These are phyloP conservation scores for Ischnus inquisitorius DNA, from an alignment of 2,888 invertebrate genomes.

Conservation along the genomic window DNA sequence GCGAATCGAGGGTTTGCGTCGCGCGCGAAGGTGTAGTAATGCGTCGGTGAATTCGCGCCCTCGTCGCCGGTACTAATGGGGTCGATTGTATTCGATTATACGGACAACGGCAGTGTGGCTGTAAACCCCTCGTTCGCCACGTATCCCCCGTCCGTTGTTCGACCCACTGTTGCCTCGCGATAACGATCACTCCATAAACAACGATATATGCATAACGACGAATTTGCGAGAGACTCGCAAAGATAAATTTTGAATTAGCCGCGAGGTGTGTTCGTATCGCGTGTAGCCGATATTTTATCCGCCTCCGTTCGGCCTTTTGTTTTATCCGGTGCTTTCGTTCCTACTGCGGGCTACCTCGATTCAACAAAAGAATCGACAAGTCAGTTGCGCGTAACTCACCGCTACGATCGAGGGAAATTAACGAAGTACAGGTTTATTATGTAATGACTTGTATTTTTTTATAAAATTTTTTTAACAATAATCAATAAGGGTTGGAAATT, in stretches of 20 bases:
- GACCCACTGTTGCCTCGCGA: constrained; percentile 15
- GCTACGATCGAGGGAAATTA: no score
- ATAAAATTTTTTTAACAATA: no score
- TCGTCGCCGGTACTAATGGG: constrained; percentile 58
- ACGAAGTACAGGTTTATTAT: no score
- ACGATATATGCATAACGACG: constrained; percentile 11
- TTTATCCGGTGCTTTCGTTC: background rate
- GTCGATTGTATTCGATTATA: constrained; percentile 59
- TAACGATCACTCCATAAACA: constrained; percentile 44
- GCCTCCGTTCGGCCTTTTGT: background rate
- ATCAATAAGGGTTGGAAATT: no score
- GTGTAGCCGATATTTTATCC: background rate
- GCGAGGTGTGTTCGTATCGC: background rate
- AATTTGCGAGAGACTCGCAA: background rate
- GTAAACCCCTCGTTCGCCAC: constrained; percentile 16
- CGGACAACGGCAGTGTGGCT: constrained; percentile 35
- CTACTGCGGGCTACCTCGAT: no score
- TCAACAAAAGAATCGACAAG: no score
- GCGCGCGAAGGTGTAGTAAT: background rate
- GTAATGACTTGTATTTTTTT: no score
- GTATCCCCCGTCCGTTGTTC: constrained; percentile 10
- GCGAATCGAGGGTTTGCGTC: background rate
- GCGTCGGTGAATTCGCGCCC: constrained; percentile 51
- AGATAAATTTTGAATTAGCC: constrained; percentile 8
- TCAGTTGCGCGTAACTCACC: no score